Evolutionary conservation across 1,140 invertebrate genomes (phyloP).

Genomic region (Caenorhabditis tropicalis): DNA sequence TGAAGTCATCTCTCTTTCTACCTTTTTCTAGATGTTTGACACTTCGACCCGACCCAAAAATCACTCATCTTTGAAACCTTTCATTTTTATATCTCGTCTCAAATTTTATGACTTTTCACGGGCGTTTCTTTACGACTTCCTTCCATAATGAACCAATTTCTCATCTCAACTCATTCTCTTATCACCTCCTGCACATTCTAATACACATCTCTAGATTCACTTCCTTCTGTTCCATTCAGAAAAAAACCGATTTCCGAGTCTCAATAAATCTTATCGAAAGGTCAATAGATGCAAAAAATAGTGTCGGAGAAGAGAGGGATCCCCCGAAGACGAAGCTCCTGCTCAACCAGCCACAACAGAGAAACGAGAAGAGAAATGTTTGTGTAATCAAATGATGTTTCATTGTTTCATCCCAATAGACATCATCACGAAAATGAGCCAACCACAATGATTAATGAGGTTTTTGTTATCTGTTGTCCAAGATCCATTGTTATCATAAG

Average conservation of each 20-base stretch:
- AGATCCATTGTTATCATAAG: constrained; percentile 36
- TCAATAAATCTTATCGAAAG: constrained; percentile 7
- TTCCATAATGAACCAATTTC: background rate
- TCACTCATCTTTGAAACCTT: constrained; percentile 4
- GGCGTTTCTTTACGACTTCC: constrained; percentile 1
- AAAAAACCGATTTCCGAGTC: background rate
- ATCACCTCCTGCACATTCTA: background rate
- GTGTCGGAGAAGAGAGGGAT: background rate
- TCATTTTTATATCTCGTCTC: background rate
- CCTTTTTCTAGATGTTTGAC: background rate
- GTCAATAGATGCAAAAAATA: background rate
- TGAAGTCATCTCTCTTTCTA: background rate
- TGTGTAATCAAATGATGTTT: constrained; percentile 31
- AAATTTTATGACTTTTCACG: background rate
- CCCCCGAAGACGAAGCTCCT: background rate
- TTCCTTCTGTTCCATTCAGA: too few relatives aligned
- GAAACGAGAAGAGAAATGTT: background rate
- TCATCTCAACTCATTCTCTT: background rate
- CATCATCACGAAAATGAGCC: background rate
- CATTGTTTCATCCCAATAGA: background rate
- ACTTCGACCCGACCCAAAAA: background rate
- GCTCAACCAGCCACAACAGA: background rate
- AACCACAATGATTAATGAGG: constrained; percentile 44
- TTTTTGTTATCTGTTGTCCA: background rate
- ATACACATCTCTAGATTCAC: too few relatives aligned